Base-by-base conservation (phyloP, 2,797 vertebrate genomes). In the Diceros bicornis region DNA sequence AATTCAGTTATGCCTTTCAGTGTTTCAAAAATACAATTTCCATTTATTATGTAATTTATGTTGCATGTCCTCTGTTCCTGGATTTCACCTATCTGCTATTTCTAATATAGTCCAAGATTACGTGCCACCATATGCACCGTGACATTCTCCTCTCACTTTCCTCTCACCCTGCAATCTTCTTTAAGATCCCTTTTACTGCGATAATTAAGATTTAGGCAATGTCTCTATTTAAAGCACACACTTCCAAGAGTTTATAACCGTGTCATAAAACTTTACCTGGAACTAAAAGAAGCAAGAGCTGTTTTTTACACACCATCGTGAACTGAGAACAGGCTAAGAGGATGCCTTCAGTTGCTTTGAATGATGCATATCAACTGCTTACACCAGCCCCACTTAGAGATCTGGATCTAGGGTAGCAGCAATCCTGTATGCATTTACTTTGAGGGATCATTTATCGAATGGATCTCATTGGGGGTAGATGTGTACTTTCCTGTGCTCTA, bases 11-110 rank as follows among this genome's bases (percentile, higher is more conserved):
- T 34, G 84, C 34, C 10, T 89, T 37, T 66, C 57, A 2, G 17
- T 69, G 78, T 96, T 98, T 97, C 86, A 95, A 92, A 94, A 96
- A 93, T 91, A 89, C 55, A 94, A 88, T 94, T 78, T 3, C 75
- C 90, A 69, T 95, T 97, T 96, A 86, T 88, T 94, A 77, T 66
- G 88, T 87, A 8, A 74, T 96, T 96, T 91, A 86, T 79, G 85
- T 66, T 78, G 89, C 14, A 0, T 27, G 78, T 69, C 82, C 66
- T 94, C 44, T 77, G 6, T 71, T 61, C 23, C 64, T 79, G 11
- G 32, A 12, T 92, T 44, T 74, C 66, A 0, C 0, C 68, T 96
- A n/a, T 84, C 23, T 96, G 89, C 68, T 75, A 0, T 64, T 91
- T 81, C 81, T 94, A 89, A 89, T 5, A 16, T 3, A 47, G 47